Conservation (phyloP, 1,140 invertebrate genomes). For the Hycleus cichorii region DNA sequence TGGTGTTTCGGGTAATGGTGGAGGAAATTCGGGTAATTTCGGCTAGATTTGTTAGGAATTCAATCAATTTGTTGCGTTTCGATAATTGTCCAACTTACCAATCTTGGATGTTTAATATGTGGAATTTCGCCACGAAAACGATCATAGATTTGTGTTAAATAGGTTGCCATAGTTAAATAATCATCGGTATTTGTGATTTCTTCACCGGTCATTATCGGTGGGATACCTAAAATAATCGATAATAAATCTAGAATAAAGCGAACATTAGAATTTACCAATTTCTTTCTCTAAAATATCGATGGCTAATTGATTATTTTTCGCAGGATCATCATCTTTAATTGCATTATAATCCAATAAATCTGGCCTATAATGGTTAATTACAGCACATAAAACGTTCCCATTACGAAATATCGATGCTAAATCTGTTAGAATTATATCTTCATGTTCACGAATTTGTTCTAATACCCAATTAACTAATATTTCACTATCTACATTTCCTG, state of each 20-base stretch:
- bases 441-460: slow-evolving; percentile 61
- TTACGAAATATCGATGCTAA: slow-evolving; percentile 65
- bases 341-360: slow-evolving; percentile 71
- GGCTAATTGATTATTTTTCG: slow-evolving; percentile 67
- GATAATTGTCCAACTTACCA: slow-evolving; percentile 45
- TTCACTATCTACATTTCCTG: slow-evolving; percentile 57
- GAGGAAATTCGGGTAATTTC: background rate
- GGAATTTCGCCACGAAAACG: slow-evolving; percentile 76
- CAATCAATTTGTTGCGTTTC: too few relatives aligned
- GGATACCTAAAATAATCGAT: slow-evolving; percentile 47
- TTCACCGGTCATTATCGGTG: slow-evolving; percentile 73
- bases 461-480: slow-evolving; percentile 69
- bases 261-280: slow-evolving; percentile 28
- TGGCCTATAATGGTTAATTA: slow-evolving; percentile 80
- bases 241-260: background rate
- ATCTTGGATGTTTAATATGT: slow-evolving; percentile 67
- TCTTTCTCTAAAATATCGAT: slow-evolving; percentile 76
- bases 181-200: slow-evolving; percentile 73
- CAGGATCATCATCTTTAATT: slow-evolving; percentile 54
- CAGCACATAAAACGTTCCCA: slow-evolving; percentile 74
- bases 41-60: background rate
- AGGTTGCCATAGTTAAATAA: slow-evolving; percentile 69
- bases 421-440: slow-evolving; percentile 59
- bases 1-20: background rate
- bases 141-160: slow-evolving; percentile 82